These are phyloP conservation scores for Limenitis camilla DNA, from an alignment of 2,888 invertebrate genomes.

Conservation along the genomic window DNA sequence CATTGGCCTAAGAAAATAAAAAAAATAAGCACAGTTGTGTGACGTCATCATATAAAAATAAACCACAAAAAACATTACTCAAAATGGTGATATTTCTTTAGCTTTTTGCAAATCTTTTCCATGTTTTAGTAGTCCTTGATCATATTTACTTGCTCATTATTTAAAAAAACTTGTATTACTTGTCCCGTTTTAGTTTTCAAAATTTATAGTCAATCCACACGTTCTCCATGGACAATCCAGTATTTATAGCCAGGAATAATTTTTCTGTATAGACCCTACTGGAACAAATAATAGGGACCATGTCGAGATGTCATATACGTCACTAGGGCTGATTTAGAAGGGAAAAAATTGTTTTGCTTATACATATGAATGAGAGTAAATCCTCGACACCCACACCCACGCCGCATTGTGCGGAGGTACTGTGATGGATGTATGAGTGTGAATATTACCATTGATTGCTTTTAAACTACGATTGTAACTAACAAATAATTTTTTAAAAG, in stretches of 20 bases:
- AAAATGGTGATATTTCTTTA: too few relatives aligned
- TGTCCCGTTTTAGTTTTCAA: too few relatives aligned
- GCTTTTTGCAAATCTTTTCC: too few relatives aligned
- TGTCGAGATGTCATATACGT: slow-evolving; percentile 47
- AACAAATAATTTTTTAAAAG: too few relatives aligned
- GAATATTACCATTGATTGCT: slow-evolving; percentile 1
- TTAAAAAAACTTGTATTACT: too few relatives aligned
- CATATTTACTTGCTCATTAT: too few relatives aligned
- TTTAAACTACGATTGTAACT: neutral
- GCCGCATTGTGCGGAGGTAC: slow-evolving; percentile 26
- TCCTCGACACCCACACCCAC: slow-evolving; percentile 70
- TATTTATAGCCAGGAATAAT: slow-evolving; percentile 9
- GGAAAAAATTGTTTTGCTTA: slow-evolving; percentile 55
- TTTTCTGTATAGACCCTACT: neutral
- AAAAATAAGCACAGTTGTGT: too few relatives aligned
- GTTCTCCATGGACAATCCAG: neutral
- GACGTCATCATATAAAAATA: too few relatives aligned
- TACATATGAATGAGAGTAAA: slow-evolving; percentile 69
- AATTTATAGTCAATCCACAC: too few relatives aligned
- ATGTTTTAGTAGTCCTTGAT: too few relatives aligned
- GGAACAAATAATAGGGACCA: slow-evolving; percentile 28
- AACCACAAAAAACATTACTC: too few relatives aligned
- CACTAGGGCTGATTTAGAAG: slow-evolving; percentile 50
- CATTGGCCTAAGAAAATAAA: too few relatives aligned
- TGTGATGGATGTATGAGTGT: slow-evolving; percentile 8